Conservation (phyloP, 2,888 invertebrate genomes). For the Drosophila lacicola region DNA sequence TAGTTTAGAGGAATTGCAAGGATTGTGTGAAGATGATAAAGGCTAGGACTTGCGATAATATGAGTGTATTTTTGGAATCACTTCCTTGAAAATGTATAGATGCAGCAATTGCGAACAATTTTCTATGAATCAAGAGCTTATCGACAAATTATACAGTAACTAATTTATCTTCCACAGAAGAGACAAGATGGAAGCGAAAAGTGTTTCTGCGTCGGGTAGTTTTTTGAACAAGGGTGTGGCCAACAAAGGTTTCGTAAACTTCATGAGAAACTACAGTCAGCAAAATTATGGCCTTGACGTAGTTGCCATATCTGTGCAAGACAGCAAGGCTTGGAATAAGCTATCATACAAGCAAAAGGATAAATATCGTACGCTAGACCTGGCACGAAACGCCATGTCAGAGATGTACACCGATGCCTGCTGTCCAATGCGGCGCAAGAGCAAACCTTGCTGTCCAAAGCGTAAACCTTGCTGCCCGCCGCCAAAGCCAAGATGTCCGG, state of each 20-base stretch:
- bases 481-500: neutral
- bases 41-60: too few species aligned
- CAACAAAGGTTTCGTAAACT: slow-evolving; percentile 17
- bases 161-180: neutral
- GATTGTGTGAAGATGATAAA: too few species aligned
- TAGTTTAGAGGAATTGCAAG: neutral
- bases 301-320: neutral
- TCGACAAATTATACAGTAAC: too few species aligned
- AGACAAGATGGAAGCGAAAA: neutral
- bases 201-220: too few species aligned
- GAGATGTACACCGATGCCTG: neutral
- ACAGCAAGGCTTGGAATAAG: slow-evolving; percentile 15
- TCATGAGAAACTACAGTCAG: neutral
- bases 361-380: neutral
- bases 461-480: neutral
- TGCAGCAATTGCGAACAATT: too few species aligned
- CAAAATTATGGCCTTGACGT: neutral
- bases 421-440: neutral
- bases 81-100: too few species aligned
- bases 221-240: neutral
- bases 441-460: slow-evolving; percentile 2
- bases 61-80: too few species aligned
- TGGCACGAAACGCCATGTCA: neutral
- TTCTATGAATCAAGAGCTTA: too few species aligned
- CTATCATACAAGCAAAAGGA: neutral